These are phyloP conservation scores for Pyrocephalus nanus DNA, from an alignment of 2,797 vertebrate species.

Conservation along the genomic window DNA sequence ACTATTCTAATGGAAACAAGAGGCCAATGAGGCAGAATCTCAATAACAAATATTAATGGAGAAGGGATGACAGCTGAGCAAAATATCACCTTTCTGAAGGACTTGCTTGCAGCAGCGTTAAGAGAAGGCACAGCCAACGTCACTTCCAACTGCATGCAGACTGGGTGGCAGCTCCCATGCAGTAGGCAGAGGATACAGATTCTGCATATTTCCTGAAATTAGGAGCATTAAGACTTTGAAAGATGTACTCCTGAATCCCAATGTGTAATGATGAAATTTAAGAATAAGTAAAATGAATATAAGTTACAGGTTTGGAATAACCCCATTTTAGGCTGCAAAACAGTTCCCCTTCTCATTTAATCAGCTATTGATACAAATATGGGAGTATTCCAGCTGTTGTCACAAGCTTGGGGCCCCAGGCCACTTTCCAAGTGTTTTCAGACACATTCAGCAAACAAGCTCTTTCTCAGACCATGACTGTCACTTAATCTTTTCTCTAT, in stretches of 20 bases:
- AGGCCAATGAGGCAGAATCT: neutral
- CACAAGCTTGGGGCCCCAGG: neutral
- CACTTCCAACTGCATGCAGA: neutral
- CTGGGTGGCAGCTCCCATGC: neutral
- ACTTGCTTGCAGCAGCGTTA: neutral
- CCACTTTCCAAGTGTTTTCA: neutral
- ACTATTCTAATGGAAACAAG: neutral
- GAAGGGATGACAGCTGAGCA: neutral
- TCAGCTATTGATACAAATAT: neutral
- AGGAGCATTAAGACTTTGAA: neutral
- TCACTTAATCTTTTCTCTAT: neutral
- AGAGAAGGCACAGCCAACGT: neutral
- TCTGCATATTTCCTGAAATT: neutral
- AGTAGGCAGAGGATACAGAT: neutral
- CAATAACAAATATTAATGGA: neutral
- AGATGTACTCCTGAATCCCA: neutral
- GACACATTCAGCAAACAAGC: neutral
- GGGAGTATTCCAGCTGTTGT: constrained; percentile 31
- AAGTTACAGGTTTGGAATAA: neutral
- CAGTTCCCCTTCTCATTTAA: neutral
- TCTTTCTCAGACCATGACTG: neutral
- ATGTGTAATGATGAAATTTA: neutral
- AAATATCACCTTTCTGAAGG: neutral
- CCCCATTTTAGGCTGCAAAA: neutral
- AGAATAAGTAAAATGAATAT: neutral